Conservation (phyloP, 2,888 invertebrate species). For the Caenorhabditis plicata region DNA sequence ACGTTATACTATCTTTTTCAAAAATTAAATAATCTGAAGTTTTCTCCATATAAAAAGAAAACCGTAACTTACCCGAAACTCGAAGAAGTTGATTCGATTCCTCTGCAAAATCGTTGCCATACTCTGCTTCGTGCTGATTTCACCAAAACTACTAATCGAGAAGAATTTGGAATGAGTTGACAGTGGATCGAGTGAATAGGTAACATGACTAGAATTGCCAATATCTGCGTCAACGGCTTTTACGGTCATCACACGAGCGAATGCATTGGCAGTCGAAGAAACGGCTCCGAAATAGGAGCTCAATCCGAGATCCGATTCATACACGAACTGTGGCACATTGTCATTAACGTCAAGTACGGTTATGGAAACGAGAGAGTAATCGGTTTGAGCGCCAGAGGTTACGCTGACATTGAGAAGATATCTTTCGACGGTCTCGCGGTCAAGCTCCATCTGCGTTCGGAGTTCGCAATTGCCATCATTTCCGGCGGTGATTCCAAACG, state of each 20-base stretch:
- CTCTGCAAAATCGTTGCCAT: conserved; percentile 52
- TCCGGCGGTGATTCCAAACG: conserved; percentile 56
- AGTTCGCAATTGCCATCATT: conserved; percentile 63
- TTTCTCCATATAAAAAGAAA: not conserved
- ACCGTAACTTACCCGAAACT: conserved; percentile 41
- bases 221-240: conserved; percentile 82
- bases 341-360: conserved; percentile 81
- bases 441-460: conserved; percentile 60
- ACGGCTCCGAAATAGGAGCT: conserved; percentile 60
- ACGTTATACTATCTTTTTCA: no score
- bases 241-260: conserved; percentile 52
- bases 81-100: conserved; percentile 49
- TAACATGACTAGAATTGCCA: conserved; percentile 79
- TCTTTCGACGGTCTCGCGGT: conserved; percentile 61
- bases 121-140: conserved; percentile 55
- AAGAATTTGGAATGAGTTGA: conserved; percentile 61
- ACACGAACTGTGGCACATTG: conserved; percentile 85
- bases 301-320: conserved; percentile 51
- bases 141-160: conserved; percentile 52
- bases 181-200: conserved; percentile 73
- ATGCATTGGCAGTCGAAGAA: conserved; percentile 47
- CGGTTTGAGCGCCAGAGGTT: conserved; percentile 53
- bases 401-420: conserved; percentile 64
- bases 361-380: conserved; percentile 58
- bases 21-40: not conserved